Evolutionary conservation across 2,113 vertebrate species (phyloP), one percentile per base, ranked within the genome.

Genomic region (Salvelinus namaycush): DNA sequence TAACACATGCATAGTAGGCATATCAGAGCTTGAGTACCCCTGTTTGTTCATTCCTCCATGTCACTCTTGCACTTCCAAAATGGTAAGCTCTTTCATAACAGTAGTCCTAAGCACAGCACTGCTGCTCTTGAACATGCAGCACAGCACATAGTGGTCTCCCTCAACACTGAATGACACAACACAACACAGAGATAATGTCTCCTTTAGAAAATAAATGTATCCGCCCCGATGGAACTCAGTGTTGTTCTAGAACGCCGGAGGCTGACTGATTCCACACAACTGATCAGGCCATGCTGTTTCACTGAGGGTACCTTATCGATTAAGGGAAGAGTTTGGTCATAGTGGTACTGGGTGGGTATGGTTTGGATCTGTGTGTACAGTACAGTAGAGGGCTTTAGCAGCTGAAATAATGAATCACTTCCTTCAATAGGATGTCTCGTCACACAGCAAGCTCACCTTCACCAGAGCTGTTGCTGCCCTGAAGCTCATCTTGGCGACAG

Each of bases 401-500:
- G n/a, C 7, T 20, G n/a, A 8, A 62, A 22, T 2, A 14, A 54
- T 5, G 2, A 67, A 3, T 29, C 18, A 26, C 16, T 12, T 31
- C 39, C 39, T 44, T 44, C 39, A 44, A 44, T 44, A 44, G 16
- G 31, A 67, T 26, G 22, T 12, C 20, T 59, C 0, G 26, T 8
- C 34, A 22, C 27, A 14, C 44, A 0, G n/a, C 26, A 1, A 6
- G 8, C 87, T 89, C 72, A 95, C 97, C 93, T 99, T 99, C 81
- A 99, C 95, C 44, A 99, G 89, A 0, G 97, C 97, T 0, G 97
- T 97, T 0, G 97, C 98, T 0, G 97, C 98, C 75, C 98, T 94
- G 91, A 99, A 99, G 85, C 97, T 99, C 98, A 99, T 99, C 85
- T 98, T 99, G 78, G 98, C 97, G 60, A 99, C 98, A 0, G 97